Evolutionary conservation across 2,888 invertebrate species (phyloP), one percentile per base, ranked within the genome.

Genomic region (Cryptus viduatorius): DNA sequence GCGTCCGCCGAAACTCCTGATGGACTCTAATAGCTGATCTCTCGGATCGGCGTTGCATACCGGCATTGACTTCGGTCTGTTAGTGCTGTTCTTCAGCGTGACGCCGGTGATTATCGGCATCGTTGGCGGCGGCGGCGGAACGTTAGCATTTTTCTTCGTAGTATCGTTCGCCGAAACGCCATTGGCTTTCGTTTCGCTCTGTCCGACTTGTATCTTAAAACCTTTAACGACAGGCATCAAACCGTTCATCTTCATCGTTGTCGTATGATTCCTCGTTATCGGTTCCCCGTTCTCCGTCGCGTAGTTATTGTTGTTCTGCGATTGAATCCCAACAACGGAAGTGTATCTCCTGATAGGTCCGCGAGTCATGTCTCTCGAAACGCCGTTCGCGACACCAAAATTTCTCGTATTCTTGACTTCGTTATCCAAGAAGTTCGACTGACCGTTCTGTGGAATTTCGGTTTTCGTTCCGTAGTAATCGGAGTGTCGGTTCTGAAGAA

Each of bases 1-100:
- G 16, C 90, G 90, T 19, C 93, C 93, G 0, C 96, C 96, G 86
- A 97, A 97, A 91, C 95, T 96, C 86, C 96, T 94, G 89, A 97
- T 97, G 19, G 96, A 96, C 71, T 95, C 95, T 92, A 97, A 94
- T 46, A 97, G 94, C 89, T 96, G 95, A 87, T 96, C 95, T 65
- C 97, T 94, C 0, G 96, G 95, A 92, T 97, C 96, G 1, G 93
- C 89, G 65, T 92, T 90, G 24, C 83, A 82, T 5, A 89, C 82
- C 10, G 86, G 81, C 85, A 89, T 89, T 0, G 90, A 89, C 42
- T 91, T 92, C 3, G 91, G 90, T 80, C 90, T 90, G 0, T 87
- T 79, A 42, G 84, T 92, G 46, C 89, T 85, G 79, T 89, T 93
- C 68, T 93, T 93, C 16, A 93, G 79, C 0, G 92, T 93, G 0